These are phyloP conservation scores for Gymnothorax javanicus DNA, from an alignment of 2,797 vertebrate species.

Conservation along the genomic window DNA sequence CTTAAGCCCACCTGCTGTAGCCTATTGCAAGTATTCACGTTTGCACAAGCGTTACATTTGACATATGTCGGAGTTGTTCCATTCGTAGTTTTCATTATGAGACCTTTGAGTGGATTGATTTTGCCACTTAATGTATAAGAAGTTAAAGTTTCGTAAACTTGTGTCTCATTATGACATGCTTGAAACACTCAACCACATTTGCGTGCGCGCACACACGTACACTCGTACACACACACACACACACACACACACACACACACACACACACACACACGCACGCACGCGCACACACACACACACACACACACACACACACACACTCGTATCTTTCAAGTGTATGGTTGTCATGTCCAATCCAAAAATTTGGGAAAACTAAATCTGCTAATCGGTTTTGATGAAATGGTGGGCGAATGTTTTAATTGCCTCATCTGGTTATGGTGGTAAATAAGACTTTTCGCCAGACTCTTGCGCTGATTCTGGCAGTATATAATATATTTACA, in stretches of 20 bases:
- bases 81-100: not conserved
- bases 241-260: too few species aligned
- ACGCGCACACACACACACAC: not conserved
- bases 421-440: conserved; percentile 8
- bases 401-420: conserved; percentile 7
- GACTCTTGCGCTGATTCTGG: conserved; percentile 14
- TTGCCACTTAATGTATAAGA: not conserved
- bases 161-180: not conserved
- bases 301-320: not conserved
- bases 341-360: not conserved
- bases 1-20: not conserved
- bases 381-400: conserved; percentile 7
- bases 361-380: not conserved
- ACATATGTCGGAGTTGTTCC: not conserved
- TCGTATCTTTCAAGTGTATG: not conserved
- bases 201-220: not conserved
- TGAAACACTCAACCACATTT: not conserved
- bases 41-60: not conserved
- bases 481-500: not conserved
- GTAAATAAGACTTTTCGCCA: not conserved
- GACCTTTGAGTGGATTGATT: not conserved
- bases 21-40: not conserved
- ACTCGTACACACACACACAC: too few species aligned
- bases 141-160: not conserved
- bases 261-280: not conserved